Evolutionary conservation across 2,797 vertebrate species (phyloP).

Genomic region (Alca torda): DNA sequence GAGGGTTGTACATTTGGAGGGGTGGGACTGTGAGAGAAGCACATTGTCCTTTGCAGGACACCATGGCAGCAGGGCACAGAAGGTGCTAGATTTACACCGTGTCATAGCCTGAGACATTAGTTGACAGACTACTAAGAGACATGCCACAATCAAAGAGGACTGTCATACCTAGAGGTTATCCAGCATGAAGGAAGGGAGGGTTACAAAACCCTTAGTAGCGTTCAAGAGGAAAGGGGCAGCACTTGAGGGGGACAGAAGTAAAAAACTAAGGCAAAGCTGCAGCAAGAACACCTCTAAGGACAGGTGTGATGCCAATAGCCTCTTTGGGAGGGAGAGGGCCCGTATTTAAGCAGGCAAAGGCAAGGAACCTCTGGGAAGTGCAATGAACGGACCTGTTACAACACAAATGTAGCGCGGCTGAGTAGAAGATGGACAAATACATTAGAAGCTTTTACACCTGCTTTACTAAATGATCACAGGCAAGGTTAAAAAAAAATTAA

Average conservation of each 20-base stretch:
- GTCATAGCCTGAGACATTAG: accelerated
- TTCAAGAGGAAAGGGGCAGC: background rate
- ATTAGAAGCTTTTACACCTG: background rate
- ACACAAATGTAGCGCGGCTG: accelerated
- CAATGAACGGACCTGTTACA: background rate
- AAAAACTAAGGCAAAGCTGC: background rate
- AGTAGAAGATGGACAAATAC: background rate
- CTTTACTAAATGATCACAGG: background rate
- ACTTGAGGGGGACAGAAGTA: background rate
- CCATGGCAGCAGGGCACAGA: background rate
- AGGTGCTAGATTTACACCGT: background rate
- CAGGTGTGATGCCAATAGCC: background rate
- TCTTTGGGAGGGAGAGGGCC: background rate
- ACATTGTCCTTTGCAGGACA: background rate
- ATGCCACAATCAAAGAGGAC: accelerated
- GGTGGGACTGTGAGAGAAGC: background rate
- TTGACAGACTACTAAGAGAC: background rate
- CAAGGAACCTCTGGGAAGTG: background rate
- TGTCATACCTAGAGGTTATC: background rate
- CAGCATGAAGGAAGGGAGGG: background rate
- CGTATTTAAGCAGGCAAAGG: background rate
- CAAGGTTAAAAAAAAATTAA: background rate
- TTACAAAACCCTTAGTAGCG: background rate
- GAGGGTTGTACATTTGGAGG: background rate
- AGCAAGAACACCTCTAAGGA: background rate